A percentile compares a stretch with the other conserved stretches of the same genome.
phyloP scores from a whole-genome alignment of 2,888 invertebrate species.

The Harpalus rubripes region DNA sequence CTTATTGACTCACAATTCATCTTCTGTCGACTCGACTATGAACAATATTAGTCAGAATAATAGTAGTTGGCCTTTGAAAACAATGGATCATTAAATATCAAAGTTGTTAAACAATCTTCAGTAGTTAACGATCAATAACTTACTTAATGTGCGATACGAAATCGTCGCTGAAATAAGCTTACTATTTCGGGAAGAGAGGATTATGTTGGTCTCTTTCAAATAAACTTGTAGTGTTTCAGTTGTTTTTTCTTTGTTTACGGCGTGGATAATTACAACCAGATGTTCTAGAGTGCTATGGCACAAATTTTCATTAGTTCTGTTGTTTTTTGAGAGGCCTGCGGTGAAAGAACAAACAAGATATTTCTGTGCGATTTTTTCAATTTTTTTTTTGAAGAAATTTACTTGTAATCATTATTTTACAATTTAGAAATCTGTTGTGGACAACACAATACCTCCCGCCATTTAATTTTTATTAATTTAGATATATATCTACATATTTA shows the following conservation, averaged over 20 bases:
- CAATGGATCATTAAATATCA: constrained; percentile 37
- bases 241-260: constrained; percentile 15
- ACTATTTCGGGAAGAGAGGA: background rate
- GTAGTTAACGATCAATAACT: background rate
- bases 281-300: background rate
- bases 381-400: too few relatives aligned
- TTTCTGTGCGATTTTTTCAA: too few relatives aligned
- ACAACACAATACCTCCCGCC: too few relatives aligned
- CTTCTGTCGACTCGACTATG: background rate
- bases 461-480: too few relatives aligned
- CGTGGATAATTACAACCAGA: constrained; percentile 16
- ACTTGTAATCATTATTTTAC: too few relatives aligned
- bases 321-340: background rate
- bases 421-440: too few relatives aligned
- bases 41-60: constrained; percentile 38
- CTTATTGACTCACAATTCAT: background rate
- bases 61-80: background rate
- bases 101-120: constrained; percentile 11
- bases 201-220: background rate
- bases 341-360: too few relatives aligned
- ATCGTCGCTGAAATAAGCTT: background rate
- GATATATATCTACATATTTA: too few relatives aligned
- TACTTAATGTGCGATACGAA: background rate
- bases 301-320: constrained; percentile 26
- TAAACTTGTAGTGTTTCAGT: background rate